phyloP scores from a whole-genome alignment of 1,140 invertebrate genomes.

The Danaus melanippus region DNA sequence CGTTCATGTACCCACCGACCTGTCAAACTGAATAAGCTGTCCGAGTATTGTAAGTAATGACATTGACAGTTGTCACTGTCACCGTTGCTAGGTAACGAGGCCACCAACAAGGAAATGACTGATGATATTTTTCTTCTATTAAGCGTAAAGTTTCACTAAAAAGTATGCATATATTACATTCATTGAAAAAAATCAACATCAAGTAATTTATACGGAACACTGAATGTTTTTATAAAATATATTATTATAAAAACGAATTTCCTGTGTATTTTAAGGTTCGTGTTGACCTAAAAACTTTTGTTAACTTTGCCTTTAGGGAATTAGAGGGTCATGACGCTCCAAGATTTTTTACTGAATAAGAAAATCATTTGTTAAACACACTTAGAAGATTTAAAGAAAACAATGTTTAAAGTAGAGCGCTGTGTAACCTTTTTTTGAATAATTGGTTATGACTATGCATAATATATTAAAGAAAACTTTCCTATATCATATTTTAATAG shows the following conservation, averaged over 20 bases:
- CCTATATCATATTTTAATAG: too few relatives aligned
- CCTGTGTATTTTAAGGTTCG: constrained; percentile 13
- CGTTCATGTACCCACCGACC: not conserved
- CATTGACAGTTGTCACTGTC: constrained; percentile 16
- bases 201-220: too few relatives aligned
- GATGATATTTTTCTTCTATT: constrained; percentile 13
- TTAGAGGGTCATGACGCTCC: constrained; percentile 18
- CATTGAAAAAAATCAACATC: constrained; percentile 8
- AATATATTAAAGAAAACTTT: too few relatives aligned
- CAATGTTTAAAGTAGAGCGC: not conserved
- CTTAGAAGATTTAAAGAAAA: not conserved
- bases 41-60: constrained; percentile 6
- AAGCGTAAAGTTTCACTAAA: constrained; percentile 7
- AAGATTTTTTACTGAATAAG: constrained; percentile 15
- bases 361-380: constrained; percentile 16
- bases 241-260: constrained; percentile 20
- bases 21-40: constrained; percentile 14
- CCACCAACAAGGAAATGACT: constrained; percentile 16
- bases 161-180: not conserved
- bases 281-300: constrained; percentile 21
- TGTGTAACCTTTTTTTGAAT: too few relatives aligned
- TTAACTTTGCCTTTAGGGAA: constrained; percentile 16
- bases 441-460: too few relatives aligned
- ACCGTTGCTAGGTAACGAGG: constrained; percentile 14
- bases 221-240: constrained; percentile 12